Evolutionary conservation across 2,113 vertebrate genomes (phyloP), one percentile per base, ranked within the genome.

Genomic region (Columba janthina): DNA sequence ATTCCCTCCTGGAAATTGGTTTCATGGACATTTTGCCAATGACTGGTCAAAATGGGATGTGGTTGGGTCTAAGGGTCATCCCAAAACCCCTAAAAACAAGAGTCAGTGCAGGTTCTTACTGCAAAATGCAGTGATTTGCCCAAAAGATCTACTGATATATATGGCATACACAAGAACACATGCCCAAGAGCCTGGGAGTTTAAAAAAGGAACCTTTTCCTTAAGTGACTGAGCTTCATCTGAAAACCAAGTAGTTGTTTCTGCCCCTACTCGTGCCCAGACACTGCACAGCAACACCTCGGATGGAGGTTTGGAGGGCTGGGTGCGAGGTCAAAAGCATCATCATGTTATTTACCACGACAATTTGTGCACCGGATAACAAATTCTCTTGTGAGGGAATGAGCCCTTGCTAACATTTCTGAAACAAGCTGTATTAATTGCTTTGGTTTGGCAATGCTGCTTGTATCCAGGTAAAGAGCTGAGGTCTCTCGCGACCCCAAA

Each of bases 201-300:
- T 24, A 15, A 44, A n/a, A 13, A 36, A n/a, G 31, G 3, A 51
- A 6, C 26, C 0, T 54, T 94, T 84, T 87, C 40, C 24, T 65
- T 4, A 46, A 29, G 10, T 21, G 38, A 3, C 32, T 80, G 58
- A 66, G 54, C 54, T 76, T 79, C 31, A 32, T 4, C 50, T 53
- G 40, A 51, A 65, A 65, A 34, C 65, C 34, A 77, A 53, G 1
- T 21, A 58, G 54, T 8, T 76, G 24, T 48, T 87, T 19, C 25
- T 80, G 44, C 24, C 50, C 38, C 72, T 74, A 53, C 34, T 79
- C 1, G 0, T 72, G 75, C 56, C n/a, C 86, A 84, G 67, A 54
- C 0, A 0, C 58, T 22, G n/a, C 0, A 0, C 21, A n/a, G 76
- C 21, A 44, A 22, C 44, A 82, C 22, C 44, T 79, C 61, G 54